Conservation (phyloP, 2,113 vertebrate species). For the Protobothrops flavoviridis region DNA sequence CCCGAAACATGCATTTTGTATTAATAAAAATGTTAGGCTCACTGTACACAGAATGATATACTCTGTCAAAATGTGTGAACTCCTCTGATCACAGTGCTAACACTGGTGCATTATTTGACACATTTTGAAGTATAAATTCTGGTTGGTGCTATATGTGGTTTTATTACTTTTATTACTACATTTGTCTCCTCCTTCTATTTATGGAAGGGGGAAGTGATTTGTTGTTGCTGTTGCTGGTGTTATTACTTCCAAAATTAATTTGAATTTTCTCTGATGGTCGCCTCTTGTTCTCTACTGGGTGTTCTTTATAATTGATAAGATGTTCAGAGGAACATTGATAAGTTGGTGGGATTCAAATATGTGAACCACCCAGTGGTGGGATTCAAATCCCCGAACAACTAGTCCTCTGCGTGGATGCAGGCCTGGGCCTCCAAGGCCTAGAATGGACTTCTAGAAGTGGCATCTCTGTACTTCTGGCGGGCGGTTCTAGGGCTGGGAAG, state of each 20-base stretch:
- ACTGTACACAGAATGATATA: conserved; percentile 55
- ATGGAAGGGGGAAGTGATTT: background rate
- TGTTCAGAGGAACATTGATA: conserved; percentile 6
- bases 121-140: conserved; percentile 56
- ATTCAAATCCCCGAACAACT: too few relatives aligned
- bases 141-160: background rate
- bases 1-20: conserved; percentile 57
- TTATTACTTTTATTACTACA: conserved; percentile 39
- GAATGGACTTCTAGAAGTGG: too few relatives aligned
- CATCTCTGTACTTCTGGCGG: too few relatives aligned
- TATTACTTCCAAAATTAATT: conserved; percentile 44
- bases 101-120: conserved; percentile 61
- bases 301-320: conserved; percentile 7
- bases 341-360: too few relatives aligned
- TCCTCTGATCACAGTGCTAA: conserved; percentile 58
- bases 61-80: conserved; percentile 66
- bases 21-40: conserved; percentile 67
- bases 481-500: too few relatives aligned
- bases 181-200: conserved; percentile 60
- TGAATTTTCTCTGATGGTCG: background rate
- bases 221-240: conserved; percentile 11
- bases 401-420: too few relatives aligned
- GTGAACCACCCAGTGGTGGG: too few relatives aligned
- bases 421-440: too few relatives aligned
- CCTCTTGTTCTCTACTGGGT: background rate